Evolutionary conservation across 2,888 invertebrate species (phyloP).

Genomic region (Scelioninae gen. 2): DNA sequence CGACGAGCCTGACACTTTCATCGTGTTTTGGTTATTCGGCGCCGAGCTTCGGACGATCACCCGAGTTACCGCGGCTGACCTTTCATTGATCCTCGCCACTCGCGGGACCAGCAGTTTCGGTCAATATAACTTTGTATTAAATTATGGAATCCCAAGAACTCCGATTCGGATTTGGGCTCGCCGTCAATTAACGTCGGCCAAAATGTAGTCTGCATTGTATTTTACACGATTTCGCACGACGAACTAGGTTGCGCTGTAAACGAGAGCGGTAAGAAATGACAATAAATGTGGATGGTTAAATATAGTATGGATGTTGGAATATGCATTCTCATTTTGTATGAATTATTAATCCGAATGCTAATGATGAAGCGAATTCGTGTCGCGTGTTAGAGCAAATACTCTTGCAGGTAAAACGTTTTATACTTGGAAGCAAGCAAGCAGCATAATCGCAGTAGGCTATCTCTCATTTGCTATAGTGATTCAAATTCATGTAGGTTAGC

Average conservation of each 20-base stretch:
- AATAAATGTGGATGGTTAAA: not conserved
- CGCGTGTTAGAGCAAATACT: constrained; percentile 10
- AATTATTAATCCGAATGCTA: constrained; percentile 19
- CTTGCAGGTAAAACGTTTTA: constrained; percentile 4
- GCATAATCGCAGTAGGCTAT: constrained; percentile 33
- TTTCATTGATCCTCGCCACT: constrained; percentile 26
- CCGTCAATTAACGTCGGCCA: too few relatives aligned
- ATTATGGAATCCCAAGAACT: too few relatives aligned
- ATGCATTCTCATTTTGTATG: constrained; percentile 12
- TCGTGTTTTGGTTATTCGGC: not conserved
- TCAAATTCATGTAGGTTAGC: constrained; percentile 36
- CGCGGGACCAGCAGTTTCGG: constrained; percentile 1
- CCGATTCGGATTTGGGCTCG: too few relatives aligned
- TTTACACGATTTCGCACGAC: too few relatives aligned
- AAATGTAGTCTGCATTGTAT: too few relatives aligned
- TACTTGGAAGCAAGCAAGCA: constrained; percentile 1
- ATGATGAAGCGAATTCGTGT: constrained; percentile 2
- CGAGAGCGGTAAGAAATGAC: too few relatives aligned
- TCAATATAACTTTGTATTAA: constrained; percentile 15
- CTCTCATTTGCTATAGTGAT: constrained; percentile 24
- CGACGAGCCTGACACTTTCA: constrained; percentile 10
- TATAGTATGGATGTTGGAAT: not conserved
- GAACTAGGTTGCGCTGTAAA: too few relatives aligned
- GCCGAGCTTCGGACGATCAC: constrained; percentile 5
- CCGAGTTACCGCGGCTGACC: constrained; percentile 21